A percentile compares a stretch with the other conserved stretches of the same genome.
Evolutionary conservation across 2,113 vertebrate species (phyloP).

Genomic region (Myocastor coypus): DNA sequence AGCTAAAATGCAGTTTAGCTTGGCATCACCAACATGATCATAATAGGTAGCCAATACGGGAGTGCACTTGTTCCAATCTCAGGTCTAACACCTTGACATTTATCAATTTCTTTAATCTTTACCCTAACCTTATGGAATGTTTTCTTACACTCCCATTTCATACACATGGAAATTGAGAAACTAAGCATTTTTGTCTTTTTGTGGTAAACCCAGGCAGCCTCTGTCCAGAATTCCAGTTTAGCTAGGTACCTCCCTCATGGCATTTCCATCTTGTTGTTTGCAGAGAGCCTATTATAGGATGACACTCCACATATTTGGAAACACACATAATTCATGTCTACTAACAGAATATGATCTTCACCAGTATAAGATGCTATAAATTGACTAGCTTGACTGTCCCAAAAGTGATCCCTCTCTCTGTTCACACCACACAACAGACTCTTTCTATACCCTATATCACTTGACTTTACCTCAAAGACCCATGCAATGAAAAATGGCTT

Average conservation of each 20-base stretch:
- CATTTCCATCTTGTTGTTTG: neutral
- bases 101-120: neutral
- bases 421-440: rapidly evolving
- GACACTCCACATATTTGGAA: neutral
- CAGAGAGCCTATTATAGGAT: neutral
- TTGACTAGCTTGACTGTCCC: neutral
- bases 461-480: neutral
- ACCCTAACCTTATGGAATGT: neutral
- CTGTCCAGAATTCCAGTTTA: neutral
- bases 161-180: neutral
- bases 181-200: neutral
- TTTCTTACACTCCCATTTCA: neutral
- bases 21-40: neutral
- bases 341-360: neutral
- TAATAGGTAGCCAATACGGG: neutral
- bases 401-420: neutral
- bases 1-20: neutral
- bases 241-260: neutral
- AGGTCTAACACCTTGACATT: neutral
- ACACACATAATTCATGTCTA: neutral
- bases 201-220: neutral
- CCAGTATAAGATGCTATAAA: neutral
- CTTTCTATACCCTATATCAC: neutral
- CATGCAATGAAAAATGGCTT: neutral
- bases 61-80: neutral